Conservation (phyloP, 2,888 invertebrate species). For the Heliconius ethilla region DNA sequence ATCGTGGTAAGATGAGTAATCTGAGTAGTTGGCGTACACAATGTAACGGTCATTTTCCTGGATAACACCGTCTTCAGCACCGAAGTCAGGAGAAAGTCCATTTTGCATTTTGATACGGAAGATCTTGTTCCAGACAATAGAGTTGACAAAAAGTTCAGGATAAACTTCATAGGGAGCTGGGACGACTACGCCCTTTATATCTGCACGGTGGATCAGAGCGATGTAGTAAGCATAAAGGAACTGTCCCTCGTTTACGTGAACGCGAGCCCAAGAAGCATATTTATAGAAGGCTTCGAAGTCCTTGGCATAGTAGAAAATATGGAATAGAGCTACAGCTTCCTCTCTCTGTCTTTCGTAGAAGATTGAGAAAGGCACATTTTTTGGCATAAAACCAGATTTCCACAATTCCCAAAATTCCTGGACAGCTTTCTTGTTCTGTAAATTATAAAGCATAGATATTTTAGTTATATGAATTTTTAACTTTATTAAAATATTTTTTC, state of each 20-base stretch:
- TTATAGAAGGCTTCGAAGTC: slow-evolving; percentile 84
- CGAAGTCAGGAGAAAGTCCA: too few relatives aligned
- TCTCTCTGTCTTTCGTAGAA: slow-evolving; percentile 71
- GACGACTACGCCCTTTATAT: too few relatives aligned
- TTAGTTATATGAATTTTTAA: too few relatives aligned
- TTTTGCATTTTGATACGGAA: too few relatives aligned
- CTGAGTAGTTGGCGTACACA: slow-evolving; percentile 84
- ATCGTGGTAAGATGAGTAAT: slow-evolving; percentile 67
- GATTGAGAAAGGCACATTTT: slow-evolving; percentile 77
- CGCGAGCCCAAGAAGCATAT: slow-evolving; percentile 80
- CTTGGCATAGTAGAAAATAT: slow-evolving; percentile 82
- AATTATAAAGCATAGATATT: too few relatives aligned
- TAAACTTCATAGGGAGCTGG: slow-evolving; percentile 86
- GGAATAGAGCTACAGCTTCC: slow-evolving; percentile 79
- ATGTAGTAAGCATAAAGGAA: slow-evolving; percentile 84
- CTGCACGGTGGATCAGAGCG: slow-evolving; percentile 82
- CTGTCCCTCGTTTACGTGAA: slow-evolving; percentile 83
- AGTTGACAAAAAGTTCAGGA: too few relatives aligned
- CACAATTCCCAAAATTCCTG: slow-evolving; percentile 59
- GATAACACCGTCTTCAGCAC: too few relatives aligned
- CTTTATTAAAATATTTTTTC: too few relatives aligned
- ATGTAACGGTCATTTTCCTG: too few relatives aligned
- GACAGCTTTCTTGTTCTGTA: slow-evolving; percentile 70
- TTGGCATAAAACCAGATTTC: slow-evolving; percentile 74
- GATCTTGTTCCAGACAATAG: too few relatives aligned